Base-by-base conservation (phyloP, 2,113 vertebrate species). In the Smithornis capensis region DNA sequence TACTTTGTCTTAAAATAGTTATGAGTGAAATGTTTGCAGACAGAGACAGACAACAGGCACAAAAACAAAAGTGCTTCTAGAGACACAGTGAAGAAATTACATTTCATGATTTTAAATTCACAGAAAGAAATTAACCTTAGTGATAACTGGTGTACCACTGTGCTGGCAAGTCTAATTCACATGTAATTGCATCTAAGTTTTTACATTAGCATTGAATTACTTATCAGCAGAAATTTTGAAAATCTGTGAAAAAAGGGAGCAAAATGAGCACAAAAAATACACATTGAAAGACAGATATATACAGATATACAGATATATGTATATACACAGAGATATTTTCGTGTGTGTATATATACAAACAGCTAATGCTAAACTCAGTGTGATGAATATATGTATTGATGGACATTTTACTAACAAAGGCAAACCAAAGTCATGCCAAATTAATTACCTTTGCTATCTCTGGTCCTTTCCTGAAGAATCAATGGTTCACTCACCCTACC, bases 401-500 rank as follows among this genome's bases (percentile, higher is more conserved):
- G 0, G 2, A 59, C 9, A 27, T 37, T 84, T 60, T 37, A 18
- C 40, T 13, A 62, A 49, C 6, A 21, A 29, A 89, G 62, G 9
- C 13, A 59, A 85, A 68, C 10, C 10, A 44, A 35, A 57, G 22
- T 18, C 31, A 12, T 9, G 6, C 12, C 10, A 42, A 37, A 22
- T 0, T 2, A 4, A 3, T 28, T 35, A 16, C 21, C 17, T 44
- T 21, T 70, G n/a, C 0, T 5, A 9, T 4, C 3, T 5, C 40
- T 40, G 15, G 7, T 44, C 12, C 22, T 45, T 10, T 12, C 12
- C 27, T 27, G 16, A 19, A 6, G 19, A 37, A 27, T 12, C 3
- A 5, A 25, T 23, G 44, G 7, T 18, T 24, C 3, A 0, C 25
- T 50, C 4, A 13, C 3, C 10, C 10, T 0, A 0, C 25, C 33